Conservation (phyloP, 2,113 vertebrate genomes). For the Tenebrosternarchus preto region DNA sequence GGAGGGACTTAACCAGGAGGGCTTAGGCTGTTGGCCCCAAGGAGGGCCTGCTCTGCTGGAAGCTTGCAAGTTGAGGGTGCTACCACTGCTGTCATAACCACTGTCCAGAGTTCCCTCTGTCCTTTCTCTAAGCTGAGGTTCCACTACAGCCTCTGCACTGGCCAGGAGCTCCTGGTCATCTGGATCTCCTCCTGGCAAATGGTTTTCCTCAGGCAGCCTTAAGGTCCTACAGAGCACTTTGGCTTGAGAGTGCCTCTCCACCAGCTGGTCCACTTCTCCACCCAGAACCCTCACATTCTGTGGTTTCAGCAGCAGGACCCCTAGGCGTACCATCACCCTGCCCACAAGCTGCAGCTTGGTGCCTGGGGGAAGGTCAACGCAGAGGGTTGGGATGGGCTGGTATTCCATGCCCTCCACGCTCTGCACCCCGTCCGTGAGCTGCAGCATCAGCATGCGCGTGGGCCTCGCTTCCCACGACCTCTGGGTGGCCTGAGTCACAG, state of each 20-base stretch:
- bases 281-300: constrained; percentile 89
- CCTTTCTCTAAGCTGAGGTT: constrained; percentile 58
- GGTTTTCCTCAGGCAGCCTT: constrained; percentile 74
- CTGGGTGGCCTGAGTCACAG: constrained; percentile 77
- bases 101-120: constrained; percentile 68
- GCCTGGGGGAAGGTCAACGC: constrained; percentile 73
- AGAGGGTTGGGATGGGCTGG: constrained; percentile 80
- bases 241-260: constrained; percentile 65
- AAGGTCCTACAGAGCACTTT: constrained; percentile 81
- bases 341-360: constrained; percentile 91
- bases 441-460: constrained; percentile 88
- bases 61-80: constrained; percentile 46
- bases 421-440: constrained; percentile 91
- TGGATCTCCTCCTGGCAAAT: constrained; percentile 53
- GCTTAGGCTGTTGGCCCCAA: not conserved
- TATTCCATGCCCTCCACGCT: constrained; percentile 94
- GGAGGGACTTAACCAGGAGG: not conserved
- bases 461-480: constrained; percentile 88
- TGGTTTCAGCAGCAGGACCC: constrained; percentile 86
- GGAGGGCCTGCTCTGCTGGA: constrained; percentile 31
- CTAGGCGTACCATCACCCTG: constrained; percentile 81
- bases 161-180: constrained; percentile 89
- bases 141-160: constrained; percentile 77
- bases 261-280: constrained; percentile 88
- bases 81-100: constrained; percentile 69